A percentile compares a stretch with the other conserved stretches of the same genome.
Evolutionary conservation across 2,888 invertebrate species (phyloP).

Genomic region (Macaria liturata): DNA sequence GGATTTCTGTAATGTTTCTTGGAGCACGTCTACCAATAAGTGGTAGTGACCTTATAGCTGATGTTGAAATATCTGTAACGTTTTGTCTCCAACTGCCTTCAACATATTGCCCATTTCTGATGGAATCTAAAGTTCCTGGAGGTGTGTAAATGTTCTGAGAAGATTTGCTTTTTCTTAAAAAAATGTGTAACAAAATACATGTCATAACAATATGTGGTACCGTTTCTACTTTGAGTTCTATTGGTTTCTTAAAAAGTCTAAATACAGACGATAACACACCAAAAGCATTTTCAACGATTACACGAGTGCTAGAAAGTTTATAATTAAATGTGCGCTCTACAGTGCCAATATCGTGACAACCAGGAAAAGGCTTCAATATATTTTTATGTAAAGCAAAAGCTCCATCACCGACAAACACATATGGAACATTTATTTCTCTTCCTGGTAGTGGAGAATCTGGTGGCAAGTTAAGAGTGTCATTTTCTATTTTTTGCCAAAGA

Average conservation of each 20-base stretch:
- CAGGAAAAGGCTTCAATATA: slow-evolving; percentile 26
- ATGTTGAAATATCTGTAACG: slow-evolving; percentile 19
- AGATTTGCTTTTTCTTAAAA: slow-evolving; percentile 13
- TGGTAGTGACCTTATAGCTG: slow-evolving; percentile 21
- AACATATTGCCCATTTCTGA: slow-evolving; percentile 16
- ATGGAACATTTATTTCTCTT: slow-evolving; percentile 27
- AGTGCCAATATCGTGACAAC: slow-evolving; percentile 11
- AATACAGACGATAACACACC: slow-evolving; percentile 12
- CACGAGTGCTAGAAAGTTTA: slow-evolving; percentile 21
- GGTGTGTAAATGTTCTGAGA: slow-evolving; percentile 15
- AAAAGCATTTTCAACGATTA: slow-evolving; percentile 20
- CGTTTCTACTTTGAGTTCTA: slow-evolving; percentile 10
- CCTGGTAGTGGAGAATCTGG: slow-evolving; percentile 21
- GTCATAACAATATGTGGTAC: slow-evolving; percentile 8
- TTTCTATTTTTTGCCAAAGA: slow-evolving; percentile 15
- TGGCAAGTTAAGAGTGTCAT: slow-evolving; percentile 16
- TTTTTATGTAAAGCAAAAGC: slow-evolving; percentile 25
- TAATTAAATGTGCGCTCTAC: slow-evolving; percentile 22
- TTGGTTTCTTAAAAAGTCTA: slow-evolving; percentile 8
- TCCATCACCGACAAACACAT: slow-evolving; percentile 29
- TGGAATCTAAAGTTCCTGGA: slow-evolving; percentile 19
- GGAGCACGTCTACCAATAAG: slow-evolving; percentile 15
- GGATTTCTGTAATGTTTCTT: slow-evolving; percentile 19
- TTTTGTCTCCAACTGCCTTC: slow-evolving; percentile 18
- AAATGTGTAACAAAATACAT: slow-evolving; percentile 13